A percentile compares a stretch with the other conserved stretches of the same genome.
Conservation (phyloP, 1,140 invertebrate species). For the Notospermus geniculatus region DNA sequence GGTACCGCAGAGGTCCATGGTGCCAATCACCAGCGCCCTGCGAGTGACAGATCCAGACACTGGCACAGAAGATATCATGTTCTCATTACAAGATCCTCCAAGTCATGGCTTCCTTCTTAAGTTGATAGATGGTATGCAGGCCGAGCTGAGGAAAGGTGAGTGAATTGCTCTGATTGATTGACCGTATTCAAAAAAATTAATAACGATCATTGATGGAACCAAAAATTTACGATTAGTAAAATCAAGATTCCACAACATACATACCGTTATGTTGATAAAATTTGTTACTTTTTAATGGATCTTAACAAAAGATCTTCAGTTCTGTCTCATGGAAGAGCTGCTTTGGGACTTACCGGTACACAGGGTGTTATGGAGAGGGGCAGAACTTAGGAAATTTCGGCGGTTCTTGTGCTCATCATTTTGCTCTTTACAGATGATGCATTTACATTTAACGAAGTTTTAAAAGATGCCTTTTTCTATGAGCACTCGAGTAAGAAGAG, state of each 20-base stretch:
- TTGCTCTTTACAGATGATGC: slow-evolving; percentile 32
- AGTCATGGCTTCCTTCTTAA: slow-evolving; percentile 5
- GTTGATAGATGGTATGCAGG: slow-evolving; percentile 4
- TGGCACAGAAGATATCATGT: slow-evolving; percentile 17
- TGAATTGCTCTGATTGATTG: background rate
- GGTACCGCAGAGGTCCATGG: slow-evolving; percentile 29
- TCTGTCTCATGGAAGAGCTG: background rate
- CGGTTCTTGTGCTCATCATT: background rate
- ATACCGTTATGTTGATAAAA: background rate
- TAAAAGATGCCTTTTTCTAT: slow-evolving; percentile 35
- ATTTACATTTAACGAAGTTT: slow-evolving; percentile 35
- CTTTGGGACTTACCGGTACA: background rate
- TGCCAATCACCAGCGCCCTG: slow-evolving; percentile 25
- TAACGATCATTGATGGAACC: too few relatives aligned
- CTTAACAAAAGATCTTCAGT: background rate
- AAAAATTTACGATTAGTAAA: too few relatives aligned
- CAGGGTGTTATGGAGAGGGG: background rate
- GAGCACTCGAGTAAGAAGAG: slow-evolving; percentile 28
- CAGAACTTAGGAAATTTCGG: background rate
- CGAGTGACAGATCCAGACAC: slow-evolving; percentile 31
- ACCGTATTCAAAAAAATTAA: background rate
- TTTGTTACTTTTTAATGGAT: background rate
- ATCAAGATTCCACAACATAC: too few relatives aligned
- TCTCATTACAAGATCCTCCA: slow-evolving; percentile 4
- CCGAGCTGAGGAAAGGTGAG: slow-evolving; percentile 9